Percentiles rank a stretch among this genome's conserved stretches.
phyloP scores from a whole-genome alignment of 2,797 vertebrate genomes.

The Natrix natrix region DNA sequence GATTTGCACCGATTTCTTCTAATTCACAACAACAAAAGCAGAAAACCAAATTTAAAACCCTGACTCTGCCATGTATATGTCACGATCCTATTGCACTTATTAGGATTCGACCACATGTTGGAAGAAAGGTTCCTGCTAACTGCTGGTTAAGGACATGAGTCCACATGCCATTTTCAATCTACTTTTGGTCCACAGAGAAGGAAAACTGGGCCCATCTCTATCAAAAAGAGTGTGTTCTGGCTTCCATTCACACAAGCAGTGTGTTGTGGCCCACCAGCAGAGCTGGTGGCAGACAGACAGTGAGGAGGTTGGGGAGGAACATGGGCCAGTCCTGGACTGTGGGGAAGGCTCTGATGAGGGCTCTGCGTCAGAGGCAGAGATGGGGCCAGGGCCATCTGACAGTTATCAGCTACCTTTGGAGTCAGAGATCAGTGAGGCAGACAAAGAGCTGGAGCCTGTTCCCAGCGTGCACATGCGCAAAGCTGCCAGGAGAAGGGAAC shows the following conservation, averaged over 20 bases:
- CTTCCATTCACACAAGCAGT: neutral
- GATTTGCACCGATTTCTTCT: neutral
- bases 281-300: too few relatives aligned
- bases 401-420: too few relatives aligned
- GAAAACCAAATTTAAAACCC: neutral
- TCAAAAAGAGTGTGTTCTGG: neutral
- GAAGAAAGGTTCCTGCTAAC: neutral
- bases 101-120: neutral
- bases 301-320: too few relatives aligned
- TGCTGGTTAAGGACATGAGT: neutral
- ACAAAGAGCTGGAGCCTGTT: too few relatives aligned
- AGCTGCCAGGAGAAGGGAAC: too few relatives aligned
- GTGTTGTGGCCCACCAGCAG: too few relatives aligned
- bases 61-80: neutral
- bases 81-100: neutral
- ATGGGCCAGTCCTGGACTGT: too few relatives aligned
- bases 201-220: neutral
- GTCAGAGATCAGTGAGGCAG: too few relatives aligned
- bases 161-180: neutral
- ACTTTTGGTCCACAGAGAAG: neutral
- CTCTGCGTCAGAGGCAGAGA: too few relatives aligned
- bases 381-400: too few relatives aligned
- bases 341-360: too few relatives aligned
- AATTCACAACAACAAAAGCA: neutral
- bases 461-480: too few relatives aligned